A percentile compares a stretch with the other conserved stretches of the same genome.
Conservation (phyloP, 30 jellyfish, hydroid and myxozoan genomes). For the Aurelia aurita region DNA sequence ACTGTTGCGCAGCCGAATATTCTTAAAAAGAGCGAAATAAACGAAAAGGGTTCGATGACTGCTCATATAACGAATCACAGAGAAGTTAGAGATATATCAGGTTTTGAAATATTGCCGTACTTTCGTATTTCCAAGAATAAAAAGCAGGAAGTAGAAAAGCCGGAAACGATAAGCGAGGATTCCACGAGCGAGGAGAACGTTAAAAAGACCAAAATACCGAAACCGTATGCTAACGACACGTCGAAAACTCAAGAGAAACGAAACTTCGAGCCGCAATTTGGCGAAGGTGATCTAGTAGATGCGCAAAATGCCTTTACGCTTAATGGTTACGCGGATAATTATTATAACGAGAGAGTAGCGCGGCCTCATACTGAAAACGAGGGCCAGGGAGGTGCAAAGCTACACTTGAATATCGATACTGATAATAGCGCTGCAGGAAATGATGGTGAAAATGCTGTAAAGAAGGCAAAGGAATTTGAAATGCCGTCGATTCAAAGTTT, state of each 20-base stretch:
- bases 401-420: constrained; percentile 50
- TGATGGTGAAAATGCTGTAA: neutral
- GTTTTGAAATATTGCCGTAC: constrained; percentile 93
- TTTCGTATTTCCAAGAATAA: constrained; percentile 50
- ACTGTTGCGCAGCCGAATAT: constrained; percentile 29
- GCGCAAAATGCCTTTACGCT: neutral
- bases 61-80: constrained; percentile 3
- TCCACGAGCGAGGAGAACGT: neutral
- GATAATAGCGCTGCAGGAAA: constrained; percentile 12
- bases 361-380: constrained; percentile 11
- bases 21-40: constrained; percentile 49
- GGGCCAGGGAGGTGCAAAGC: constrained; percentile 18
- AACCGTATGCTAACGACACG: constrained; percentile 9
- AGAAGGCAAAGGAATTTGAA: constrained; percentile 11
- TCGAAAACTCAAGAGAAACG: constrained; percentile 48
- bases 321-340: constrained; percentile 21
- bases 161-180: constrained; percentile 12
- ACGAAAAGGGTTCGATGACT: neutral
- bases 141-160: constrained; percentile 8
- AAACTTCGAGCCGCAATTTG: constrained; percentile 54
- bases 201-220: constrained; percentile 32
- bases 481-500: constrained; percentile 9
- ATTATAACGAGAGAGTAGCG: constrained; percentile 23
- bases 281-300: constrained; percentile 44
- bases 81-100: constrained; percentile 85